Conservation (phyloP, 1,140 invertebrate genomes). For the Caenorhabditis brenneri region DNA sequence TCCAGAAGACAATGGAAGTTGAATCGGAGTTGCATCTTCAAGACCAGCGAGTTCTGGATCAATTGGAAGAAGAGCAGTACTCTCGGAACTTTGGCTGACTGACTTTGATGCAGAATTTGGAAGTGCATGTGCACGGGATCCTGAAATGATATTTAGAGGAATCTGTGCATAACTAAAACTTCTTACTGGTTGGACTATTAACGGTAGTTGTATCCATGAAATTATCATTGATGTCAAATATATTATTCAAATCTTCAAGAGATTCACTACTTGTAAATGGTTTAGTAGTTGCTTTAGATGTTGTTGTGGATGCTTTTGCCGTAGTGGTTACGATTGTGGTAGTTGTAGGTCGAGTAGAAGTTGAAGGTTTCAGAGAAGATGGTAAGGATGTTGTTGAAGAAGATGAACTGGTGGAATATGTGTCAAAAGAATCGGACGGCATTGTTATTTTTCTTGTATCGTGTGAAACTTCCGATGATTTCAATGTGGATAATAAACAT, state of each 20-base stretch:
- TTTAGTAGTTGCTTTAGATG: not conserved
- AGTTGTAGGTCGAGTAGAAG: not conserved
- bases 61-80: not conserved
- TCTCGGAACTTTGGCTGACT: not conserved
- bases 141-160: not conserved
- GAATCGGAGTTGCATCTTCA: not conserved
- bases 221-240: slow-evolving; percentile 10
- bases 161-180: too few relatives aligned
- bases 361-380: not conserved
- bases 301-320: not conserved
- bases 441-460: not conserved
- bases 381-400: not conserved
- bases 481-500: not conserved
- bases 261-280: not conserved
- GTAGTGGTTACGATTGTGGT: not conserved
- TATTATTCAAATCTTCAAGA: slow-evolving; percentile 17
- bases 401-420: not conserved
- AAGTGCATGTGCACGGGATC: not conserved
- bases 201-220: not conserved
- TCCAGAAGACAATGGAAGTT: slow-evolving; percentile 7
- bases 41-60: not conserved
- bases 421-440: not conserved
- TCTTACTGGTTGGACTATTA: not conserved
- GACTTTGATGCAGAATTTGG: not conserved
- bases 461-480: not conserved